phyloP scores from a whole-genome alignment of 2,797 vertebrate genomes.

The Pseudochaenichthys georgianus region DNA sequence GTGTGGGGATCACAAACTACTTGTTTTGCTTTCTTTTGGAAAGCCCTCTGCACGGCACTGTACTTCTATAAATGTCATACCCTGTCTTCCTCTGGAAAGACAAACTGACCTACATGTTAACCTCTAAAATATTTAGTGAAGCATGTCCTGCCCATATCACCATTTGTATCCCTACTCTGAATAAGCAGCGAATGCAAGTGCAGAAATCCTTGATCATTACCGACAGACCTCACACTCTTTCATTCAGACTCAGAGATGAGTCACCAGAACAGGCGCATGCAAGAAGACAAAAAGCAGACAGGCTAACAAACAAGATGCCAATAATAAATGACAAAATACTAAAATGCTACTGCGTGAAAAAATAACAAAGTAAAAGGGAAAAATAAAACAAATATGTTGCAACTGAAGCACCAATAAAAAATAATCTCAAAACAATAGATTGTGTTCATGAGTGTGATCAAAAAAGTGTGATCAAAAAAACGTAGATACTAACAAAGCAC shows the following conservation, averaged over 20 bases:
- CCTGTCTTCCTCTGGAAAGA: background rate
- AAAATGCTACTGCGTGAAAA: background rate
- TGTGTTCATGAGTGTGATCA: background rate
- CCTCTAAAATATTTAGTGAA: background rate
- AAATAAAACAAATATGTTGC: background rate
- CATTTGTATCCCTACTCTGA: slow-evolving; percentile 8
- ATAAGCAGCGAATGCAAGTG: background rate
- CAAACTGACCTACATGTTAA: background rate
- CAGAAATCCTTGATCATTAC: slow-evolving; percentile 8
- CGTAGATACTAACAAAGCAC: no score
- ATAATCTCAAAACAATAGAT: background rate
- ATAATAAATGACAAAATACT: slow-evolving; percentile 1
- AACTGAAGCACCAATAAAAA: background rate
- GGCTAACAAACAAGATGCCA: slow-evolving; percentile 3
- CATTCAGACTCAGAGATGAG: slow-evolving; percentile 29
- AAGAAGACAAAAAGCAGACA: background rate
- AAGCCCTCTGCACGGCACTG: background rate
- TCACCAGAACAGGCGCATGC: slow-evolving; percentile 23
- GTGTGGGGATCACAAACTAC: background rate
- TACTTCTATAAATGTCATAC: background rate
- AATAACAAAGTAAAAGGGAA: background rate
- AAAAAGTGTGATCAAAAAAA: no score
- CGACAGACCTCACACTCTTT: slow-evolving; percentile 22
- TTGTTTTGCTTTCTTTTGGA: background rate
- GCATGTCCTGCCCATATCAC: background rate